These are phyloP conservation scores for Megalops cyprinoides DNA, from an alignment of 2,797 vertebrate genomes.

Conservation along the genomic window DNA sequence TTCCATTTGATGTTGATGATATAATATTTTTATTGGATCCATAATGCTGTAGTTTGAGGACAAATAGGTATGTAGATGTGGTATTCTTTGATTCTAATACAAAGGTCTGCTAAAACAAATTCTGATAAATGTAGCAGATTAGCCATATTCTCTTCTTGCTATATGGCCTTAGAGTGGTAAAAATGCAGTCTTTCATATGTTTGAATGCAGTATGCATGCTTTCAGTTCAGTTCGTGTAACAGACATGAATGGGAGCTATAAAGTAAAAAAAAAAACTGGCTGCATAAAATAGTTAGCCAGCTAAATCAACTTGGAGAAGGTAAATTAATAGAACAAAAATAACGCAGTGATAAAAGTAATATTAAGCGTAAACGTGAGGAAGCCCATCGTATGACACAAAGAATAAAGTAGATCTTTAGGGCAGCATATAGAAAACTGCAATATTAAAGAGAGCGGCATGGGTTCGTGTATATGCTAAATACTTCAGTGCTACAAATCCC, in stretches of 20 bases:
- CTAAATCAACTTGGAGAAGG: background rate
- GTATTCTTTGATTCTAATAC: no score
- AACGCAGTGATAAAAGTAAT: no score
- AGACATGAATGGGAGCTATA: background rate
- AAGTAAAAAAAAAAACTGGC: background rate
- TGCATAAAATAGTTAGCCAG: background rate
- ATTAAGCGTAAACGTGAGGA: background rate
- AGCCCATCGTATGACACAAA: background rate
- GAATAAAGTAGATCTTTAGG: constrained; percentile 5
- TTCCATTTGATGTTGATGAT: background rate
- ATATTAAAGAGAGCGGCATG: background rate
- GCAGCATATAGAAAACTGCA: background rate
- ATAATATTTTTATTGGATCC: no score
- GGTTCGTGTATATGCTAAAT: constrained; percentile 4
- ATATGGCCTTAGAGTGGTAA: background rate
- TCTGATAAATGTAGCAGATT: no score
- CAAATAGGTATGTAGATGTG: no score
- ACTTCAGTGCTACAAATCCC: background rate
- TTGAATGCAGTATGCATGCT: background rate
- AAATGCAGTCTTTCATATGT: background rate
- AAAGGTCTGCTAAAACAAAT: no score
- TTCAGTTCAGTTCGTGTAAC: background rate
- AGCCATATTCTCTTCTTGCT: background rate
- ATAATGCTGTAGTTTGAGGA: background rate
- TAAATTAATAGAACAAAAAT: background rate